Evolutionary conservation across 2,888 invertebrate genomes (phyloP).

Genomic region (Brachynemurus nebulosus): DNA sequence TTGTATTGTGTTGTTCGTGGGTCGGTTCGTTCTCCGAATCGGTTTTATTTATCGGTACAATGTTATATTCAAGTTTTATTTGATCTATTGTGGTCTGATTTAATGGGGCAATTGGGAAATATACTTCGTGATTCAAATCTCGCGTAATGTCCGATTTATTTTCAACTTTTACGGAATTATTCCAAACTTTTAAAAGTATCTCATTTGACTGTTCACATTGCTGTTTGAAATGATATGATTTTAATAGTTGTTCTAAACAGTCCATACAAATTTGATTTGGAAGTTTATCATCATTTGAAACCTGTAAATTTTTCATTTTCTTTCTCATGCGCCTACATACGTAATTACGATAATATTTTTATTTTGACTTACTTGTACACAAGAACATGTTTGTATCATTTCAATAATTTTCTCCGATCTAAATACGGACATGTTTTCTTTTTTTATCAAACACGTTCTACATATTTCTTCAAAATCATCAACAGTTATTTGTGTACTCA

Average conservation of each 20-base stretch:
- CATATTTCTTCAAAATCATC: not conserved
- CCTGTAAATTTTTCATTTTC: not conserved
- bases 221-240: not conserved
- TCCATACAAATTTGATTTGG: not conserved
- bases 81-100: not conserved
- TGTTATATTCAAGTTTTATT: not conserved
- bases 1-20: too few species aligned
- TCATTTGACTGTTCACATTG: not conserved
- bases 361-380: not conserved
- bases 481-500: not conserved
- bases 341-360: not conserved
- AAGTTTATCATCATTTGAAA: not conserved
- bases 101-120: not conserved
- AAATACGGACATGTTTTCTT: not conserved
- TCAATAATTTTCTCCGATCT: not conserved
- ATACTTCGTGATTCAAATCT: not conserved
- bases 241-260: not conserved
- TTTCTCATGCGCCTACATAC: not conserved
- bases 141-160: not conserved
- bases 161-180: not conserved
- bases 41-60: not conserved
- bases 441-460: not conserved
- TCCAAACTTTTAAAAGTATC: not conserved
- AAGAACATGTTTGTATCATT: not conserved
- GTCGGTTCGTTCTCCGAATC: not conserved